Percentiles rank a stretch among this genome's conserved stretches.
Evolutionary conservation across 2,888 invertebrate species (phyloP).

Genomic region (Nebria brevicollis): DNA sequence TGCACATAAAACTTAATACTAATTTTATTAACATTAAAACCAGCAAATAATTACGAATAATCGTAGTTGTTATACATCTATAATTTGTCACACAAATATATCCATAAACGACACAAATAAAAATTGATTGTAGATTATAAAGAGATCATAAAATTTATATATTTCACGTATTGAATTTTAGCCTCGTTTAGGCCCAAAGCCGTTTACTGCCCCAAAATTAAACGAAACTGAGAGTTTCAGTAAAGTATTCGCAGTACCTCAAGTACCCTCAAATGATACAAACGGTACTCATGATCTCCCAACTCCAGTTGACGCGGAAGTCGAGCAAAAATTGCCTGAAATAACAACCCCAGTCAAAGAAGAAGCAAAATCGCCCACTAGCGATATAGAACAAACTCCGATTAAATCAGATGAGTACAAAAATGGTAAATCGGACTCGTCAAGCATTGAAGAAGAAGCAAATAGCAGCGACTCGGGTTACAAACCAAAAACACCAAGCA

Average conservation of each 20-base stretch:
- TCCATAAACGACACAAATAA: background rate
- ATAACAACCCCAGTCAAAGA: conserved; percentile 59
- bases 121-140: background rate
- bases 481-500: conserved; percentile 79
- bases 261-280: conserved; percentile 69
- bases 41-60: too few species aligned
- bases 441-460: conserved; percentile 71
- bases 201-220: conserved; percentile 80
- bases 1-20: too few species aligned
- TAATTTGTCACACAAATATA: too few species aligned
- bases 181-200: conserved; percentile 88
- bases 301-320: conserved; percentile 58
- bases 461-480: conserved; percentile 74
- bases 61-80: too few species aligned
- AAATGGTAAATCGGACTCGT: conserved; percentile 71
- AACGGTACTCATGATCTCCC: conserved; percentile 56
- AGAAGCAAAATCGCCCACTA: conserved; percentile 33
- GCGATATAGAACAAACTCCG: conserved; percentile 38
- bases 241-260: conserved; percentile 83
- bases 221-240: conserved; percentile 82
- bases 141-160: background rate
- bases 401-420: conserved; percentile 56
- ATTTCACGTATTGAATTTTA: conserved; percentile 57
- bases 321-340: conserved; percentile 56
- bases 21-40: too few species aligned